Evolutionary conservation across 2,797 vertebrate species (phyloP).

Genomic region (Carcharodon carcharias): DNA sequence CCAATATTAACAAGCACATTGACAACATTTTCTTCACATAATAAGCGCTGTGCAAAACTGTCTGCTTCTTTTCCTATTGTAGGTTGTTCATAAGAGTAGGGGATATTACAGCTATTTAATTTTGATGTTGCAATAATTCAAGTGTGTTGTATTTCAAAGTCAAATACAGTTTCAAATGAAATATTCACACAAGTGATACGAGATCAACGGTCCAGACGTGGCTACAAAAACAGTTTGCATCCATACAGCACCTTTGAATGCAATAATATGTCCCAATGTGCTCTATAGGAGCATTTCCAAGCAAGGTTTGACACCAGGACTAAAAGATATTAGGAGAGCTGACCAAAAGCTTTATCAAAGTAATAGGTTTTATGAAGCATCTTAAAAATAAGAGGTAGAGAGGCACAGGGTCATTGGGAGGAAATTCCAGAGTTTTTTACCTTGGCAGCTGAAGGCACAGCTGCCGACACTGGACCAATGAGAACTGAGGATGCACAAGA

Average conservation of each 20-base stretch:
- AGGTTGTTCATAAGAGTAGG: neutral
- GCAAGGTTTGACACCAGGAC: neutral
- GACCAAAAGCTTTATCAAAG: neutral
- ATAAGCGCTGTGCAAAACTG: neutral
- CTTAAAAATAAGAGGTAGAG: neutral
- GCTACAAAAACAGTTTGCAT: neutral
- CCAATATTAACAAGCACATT: neutral
- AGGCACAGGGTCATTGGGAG: neutral
- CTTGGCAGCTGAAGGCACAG: neutral
- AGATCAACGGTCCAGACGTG: neutral
- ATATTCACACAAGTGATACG: neutral
- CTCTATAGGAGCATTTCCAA: neutral
- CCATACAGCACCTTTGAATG: neutral
- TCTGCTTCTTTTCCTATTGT: neutral
- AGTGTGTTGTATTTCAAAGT: neutral
- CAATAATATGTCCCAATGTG: neutral
- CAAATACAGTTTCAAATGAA: neutral
- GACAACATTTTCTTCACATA: neutral
- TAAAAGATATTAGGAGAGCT: neutral
- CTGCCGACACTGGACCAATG: neutral
- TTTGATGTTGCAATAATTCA: neutral
- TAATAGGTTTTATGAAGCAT: neutral
- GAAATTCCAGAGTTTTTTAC: neutral
- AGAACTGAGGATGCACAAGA: neutral
- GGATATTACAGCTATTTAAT: neutral